A percentile compares a stretch with the other conserved stretches of the same genome.
Conservation (phyloP, 2,113 vertebrate genomes). For the Pollimyrus isidori region DNA sequence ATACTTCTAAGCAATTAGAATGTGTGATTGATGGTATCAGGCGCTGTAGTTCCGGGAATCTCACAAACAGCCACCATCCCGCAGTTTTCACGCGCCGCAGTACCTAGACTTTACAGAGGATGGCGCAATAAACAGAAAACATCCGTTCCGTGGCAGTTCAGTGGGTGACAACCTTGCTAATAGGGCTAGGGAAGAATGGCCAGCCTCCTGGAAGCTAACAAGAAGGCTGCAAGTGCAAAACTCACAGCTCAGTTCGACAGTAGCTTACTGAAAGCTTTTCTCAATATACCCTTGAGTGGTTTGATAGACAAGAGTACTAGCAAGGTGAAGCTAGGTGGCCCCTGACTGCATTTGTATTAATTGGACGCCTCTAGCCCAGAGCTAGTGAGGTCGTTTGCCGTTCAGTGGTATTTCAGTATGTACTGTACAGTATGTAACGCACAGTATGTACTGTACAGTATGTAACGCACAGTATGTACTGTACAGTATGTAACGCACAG, state of each 20-base stretch:
- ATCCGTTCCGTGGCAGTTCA: background rate
- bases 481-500: no score
- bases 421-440: background rate
- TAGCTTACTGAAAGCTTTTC: background rate
- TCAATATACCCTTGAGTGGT: background rate
- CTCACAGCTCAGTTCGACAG: background rate
- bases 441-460: no score
- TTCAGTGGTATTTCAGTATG: background rate
- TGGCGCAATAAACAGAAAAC: background rate
- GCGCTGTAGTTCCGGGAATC: background rate
- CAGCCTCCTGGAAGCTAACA: background rate
- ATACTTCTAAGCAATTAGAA: background rate
- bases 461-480: no score
- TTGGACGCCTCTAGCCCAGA: background rate
- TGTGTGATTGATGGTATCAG: background rate
- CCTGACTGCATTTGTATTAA: background rate
- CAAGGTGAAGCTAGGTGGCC: background rate
- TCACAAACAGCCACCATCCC: background rate
- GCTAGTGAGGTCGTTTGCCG: background rate
- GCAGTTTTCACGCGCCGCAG: background rate
- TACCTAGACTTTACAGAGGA: background rate
- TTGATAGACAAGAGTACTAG: background rate
- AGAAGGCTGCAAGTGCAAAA: background rate
- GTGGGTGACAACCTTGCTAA: background rate
- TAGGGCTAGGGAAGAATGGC: background rate